These are phyloP conservation scores for Hirudinaria manillensis DNA, from an alignment of 2,888 invertebrate genomes.

Conservation along the genomic window DNA sequence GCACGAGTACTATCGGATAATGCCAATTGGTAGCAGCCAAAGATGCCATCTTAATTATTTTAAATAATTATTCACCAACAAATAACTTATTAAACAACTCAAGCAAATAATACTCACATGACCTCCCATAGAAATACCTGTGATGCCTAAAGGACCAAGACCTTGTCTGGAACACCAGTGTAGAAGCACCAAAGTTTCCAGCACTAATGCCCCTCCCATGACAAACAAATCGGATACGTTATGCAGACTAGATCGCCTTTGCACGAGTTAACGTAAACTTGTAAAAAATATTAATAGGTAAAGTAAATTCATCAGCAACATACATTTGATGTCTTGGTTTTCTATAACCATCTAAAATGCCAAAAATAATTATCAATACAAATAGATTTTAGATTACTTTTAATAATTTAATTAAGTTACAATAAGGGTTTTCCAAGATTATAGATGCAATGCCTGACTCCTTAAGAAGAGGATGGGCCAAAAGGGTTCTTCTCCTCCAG, in stretches of 20 bases:
- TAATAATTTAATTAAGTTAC: conserved; percentile 40
- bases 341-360: conserved; percentile 40
- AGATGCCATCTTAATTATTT: conserved; percentile 78
- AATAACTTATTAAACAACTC: not conserved
- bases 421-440: conserved; percentile 85
- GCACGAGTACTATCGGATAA: conserved; percentile 83
- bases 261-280: not conserved
- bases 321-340: conserved; percentile 51
- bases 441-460: conserved; percentile 85
- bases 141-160: conserved; percentile 81
- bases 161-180: conserved; percentile 89
- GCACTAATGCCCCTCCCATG: conserved; percentile 92
- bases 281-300: not conserved
- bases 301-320: conserved; percentile 32
- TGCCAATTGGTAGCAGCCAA: conserved; percentile 92
- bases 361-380: not conserved
- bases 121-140: conserved; percentile 95
- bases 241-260: conserved; percentile 78
- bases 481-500: conserved; percentile 79
- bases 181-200: conserved; percentile 83
- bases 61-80: not conserved
- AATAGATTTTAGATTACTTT: not conserved
- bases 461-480: conserved; percentile 83
- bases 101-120: conserved; percentile 64
- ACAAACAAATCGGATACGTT: conserved; percentile 96